Evolutionary conservation across 2,797 vertebrate genomes (phyloP).

Genomic region (Epinephelus coioides): DNA sequence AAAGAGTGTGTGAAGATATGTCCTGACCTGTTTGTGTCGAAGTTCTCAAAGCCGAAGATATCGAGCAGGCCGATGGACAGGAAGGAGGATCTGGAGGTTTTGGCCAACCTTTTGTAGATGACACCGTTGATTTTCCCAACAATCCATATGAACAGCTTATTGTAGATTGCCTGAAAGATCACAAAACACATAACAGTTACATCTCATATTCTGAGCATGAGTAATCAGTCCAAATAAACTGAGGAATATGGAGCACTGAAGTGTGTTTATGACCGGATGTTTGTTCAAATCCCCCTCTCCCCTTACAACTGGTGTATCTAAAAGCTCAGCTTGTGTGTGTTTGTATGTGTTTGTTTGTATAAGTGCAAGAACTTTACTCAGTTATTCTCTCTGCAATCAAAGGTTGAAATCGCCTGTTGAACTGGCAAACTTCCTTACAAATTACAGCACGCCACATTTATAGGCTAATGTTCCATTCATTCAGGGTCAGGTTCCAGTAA

Average conservation of each 20-base stretch:
- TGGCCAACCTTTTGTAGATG: conserved; percentile 82
- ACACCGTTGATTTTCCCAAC: conserved; percentile 92
- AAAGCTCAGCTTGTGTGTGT: too few species aligned
- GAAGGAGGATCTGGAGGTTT: conserved; percentile 65
- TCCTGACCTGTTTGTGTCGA: conserved; percentile 91
- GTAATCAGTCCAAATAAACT: neutral
- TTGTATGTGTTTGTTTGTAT: too few species aligned
- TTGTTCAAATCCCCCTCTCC: too few species aligned
- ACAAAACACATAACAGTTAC: neutral
- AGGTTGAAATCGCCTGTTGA: neutral
- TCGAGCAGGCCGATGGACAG: conserved; percentile 93
- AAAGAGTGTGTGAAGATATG: neutral
- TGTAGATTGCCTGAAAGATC: conserved; percentile 91
- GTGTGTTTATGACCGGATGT: too few species aligned
- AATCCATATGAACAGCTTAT: conserved; percentile 94
- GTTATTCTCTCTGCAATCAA: conserved; percentile 1
- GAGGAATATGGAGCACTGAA: too few species aligned
- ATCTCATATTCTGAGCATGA: neutral
- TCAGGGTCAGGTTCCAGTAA: conserved; percentile 22
- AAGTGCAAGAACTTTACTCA: too few species aligned
- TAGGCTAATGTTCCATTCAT: neutral
- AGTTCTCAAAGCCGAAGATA: conserved; percentile 99
- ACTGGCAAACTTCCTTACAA: neutral
- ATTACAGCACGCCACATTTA: neutral
- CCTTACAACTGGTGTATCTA: too few species aligned